phyloP scores from a whole-genome alignment of 2,113 vertebrate genomes.

The Phocoena sinus region DNA sequence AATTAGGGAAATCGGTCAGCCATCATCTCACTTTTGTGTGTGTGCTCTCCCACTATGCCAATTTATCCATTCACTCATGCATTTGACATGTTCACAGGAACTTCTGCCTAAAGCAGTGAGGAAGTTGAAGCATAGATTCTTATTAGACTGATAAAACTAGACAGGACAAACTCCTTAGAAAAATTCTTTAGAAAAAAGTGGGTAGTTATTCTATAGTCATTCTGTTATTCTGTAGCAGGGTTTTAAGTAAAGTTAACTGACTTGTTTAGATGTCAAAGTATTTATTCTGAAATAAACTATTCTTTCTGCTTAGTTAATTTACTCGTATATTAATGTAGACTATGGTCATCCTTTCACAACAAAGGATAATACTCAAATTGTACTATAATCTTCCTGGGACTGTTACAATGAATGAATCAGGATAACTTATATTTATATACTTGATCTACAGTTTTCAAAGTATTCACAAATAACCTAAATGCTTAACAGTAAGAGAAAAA shows the following conservation, averaged over 20 bases:
- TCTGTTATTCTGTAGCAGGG: not conserved
- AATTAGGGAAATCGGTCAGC: constrained; percentile 54
- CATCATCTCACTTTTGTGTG: constrained; percentile 26
- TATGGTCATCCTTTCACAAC: not conserved
- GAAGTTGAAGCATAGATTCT: constrained; percentile 14
- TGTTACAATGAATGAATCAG: not conserved
- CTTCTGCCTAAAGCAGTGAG: constrained; percentile 30
- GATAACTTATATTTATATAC: not conserved
- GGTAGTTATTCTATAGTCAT: not conserved
- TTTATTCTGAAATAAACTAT: not conserved
- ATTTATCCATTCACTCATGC: constrained; percentile 46
- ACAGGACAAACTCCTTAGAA: constrained; percentile 36
- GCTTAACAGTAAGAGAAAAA: not conserved
- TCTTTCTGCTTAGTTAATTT: not conserved
- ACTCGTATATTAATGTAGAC: not conserved
- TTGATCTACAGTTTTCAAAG: not conserved
- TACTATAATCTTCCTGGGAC: not conserved
- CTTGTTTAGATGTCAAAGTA: not conserved
- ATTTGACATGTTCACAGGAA: constrained; percentile 36
- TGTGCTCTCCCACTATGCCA: not conserved
- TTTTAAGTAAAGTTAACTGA: not conserved
- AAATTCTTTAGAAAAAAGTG: constrained; percentile 25
- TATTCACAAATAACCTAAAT: not conserved
- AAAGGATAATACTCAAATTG: not conserved
- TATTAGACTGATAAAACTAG: constrained; percentile 52